These are phyloP conservation scores for Clarias gariepinus DNA, from an alignment of 2,113 vertebrate genomes.

Conservation along the genomic window DNA sequence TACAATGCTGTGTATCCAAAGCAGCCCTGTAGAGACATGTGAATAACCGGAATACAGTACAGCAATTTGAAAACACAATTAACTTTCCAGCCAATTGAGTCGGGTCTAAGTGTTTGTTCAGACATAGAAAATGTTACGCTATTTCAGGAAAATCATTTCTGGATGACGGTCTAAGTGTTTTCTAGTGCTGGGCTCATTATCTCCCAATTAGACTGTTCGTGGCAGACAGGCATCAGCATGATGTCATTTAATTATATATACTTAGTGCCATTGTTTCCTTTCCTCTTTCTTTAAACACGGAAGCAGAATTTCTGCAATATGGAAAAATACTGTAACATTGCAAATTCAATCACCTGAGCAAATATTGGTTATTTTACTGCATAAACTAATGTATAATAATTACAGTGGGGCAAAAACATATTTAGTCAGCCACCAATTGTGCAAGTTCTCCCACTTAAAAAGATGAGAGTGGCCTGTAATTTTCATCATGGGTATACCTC, in stretches of 20 bases:
- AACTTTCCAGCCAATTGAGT: constrained; percentile 1
- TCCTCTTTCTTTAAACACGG: background rate
- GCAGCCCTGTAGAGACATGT: background rate
- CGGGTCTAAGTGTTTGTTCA: background rate
- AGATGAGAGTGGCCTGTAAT: no score
- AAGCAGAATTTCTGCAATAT: background rate
- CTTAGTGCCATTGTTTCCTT: background rate
- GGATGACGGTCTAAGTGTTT: constrained; percentile 5
- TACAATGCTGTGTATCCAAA: background rate
- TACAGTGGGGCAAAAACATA: no score
- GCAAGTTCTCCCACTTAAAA: no score
- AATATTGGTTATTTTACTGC: background rate
- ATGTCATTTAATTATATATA: background rate
- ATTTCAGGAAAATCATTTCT: background rate
- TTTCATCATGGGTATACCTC: no score
- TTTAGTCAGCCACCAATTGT: no score
- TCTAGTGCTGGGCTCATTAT: background rate
- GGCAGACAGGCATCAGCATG: background rate
- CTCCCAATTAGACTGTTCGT: background rate
- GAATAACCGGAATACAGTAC: background rate
- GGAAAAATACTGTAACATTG: background rate
- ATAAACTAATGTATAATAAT: background rate
- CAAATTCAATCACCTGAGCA: background rate
- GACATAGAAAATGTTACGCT: background rate
- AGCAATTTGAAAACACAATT: background rate